These are phyloP conservation scores for Eurytoma adleriae DNA, from an alignment of 2,888 invertebrate species.

Conservation along the genomic window DNA sequence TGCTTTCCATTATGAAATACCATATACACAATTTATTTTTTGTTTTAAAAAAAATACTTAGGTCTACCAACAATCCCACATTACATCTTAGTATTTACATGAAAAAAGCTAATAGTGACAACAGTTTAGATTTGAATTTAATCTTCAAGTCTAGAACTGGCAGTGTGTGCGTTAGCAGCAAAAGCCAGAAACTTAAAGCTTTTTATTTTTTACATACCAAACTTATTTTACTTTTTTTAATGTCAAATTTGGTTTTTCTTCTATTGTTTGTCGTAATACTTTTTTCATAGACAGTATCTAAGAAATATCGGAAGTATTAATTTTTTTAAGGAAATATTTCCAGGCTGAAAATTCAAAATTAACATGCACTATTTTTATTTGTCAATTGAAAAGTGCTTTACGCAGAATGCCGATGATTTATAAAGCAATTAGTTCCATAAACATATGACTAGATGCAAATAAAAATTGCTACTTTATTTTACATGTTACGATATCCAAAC, in stretches of 20 bases:
- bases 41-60: conserved; percentile 28
- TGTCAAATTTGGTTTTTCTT: neutral
- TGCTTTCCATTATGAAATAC: conserved; percentile 1
- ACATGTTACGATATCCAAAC: no score
- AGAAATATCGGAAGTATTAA: no score
- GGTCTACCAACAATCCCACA: conserved; percentile 35
- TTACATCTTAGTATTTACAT: conserved; percentile 25
- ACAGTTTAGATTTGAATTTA: conserved; percentile 12
- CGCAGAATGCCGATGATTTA: no score
- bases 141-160: conserved; percentile 13
- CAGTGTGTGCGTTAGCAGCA: conserved; percentile 21
- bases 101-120: conserved; percentile 26
- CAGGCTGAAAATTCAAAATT: conserved; percentile 6
- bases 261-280: neutral
- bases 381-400: no score
- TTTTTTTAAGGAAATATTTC: conserved; percentile 13
- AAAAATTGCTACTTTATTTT: no score
- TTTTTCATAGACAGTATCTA: neutral
- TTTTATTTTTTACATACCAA: neutral
- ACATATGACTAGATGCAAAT: no score
- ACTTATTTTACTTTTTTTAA: neutral
- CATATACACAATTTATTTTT: conserved; percentile 17
- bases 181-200: neutral
- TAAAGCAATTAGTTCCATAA: no score
- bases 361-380: neutral